Evolutionary conservation across 2,113 vertebrate species (phyloP).

Genomic region (Sciurus niger): DNA sequence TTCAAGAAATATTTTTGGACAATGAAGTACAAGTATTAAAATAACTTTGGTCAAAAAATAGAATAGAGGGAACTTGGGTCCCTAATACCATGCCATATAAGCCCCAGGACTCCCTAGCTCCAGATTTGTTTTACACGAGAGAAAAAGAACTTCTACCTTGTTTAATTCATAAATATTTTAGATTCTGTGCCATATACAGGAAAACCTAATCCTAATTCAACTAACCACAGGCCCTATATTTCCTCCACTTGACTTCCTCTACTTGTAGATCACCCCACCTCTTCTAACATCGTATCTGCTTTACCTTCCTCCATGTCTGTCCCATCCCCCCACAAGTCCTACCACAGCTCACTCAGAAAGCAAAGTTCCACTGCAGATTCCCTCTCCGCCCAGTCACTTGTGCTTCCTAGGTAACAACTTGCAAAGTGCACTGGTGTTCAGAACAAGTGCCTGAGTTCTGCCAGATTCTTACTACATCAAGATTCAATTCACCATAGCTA

Average conservation of each 20-base stretch:
- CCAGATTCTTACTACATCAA: neutral
- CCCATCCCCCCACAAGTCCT: neutral
- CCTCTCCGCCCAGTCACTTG: neutral
- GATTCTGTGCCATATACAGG: neutral
- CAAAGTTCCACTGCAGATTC: neutral
- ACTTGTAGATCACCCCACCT: neutral
- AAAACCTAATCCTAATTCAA: neutral
- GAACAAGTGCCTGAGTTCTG: neutral
- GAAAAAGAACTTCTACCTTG: neutral
- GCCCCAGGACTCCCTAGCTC: neutral
- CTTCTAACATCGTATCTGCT: neutral
- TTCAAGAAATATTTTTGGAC: neutral
- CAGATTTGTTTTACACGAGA: neutral
- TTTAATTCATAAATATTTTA: neutral
- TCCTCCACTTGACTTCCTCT: neutral
- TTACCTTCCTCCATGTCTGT: neutral
- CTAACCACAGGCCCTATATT: neutral
- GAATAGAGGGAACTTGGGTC: neutral
- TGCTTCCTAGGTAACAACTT: neutral
- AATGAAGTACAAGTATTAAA: neutral
- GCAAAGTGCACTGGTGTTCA: neutral
- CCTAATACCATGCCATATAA: neutral
- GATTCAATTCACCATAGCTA: neutral
- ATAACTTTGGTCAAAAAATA: neutral
- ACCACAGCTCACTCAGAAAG: neutral